Base-by-base conservation (phyloP, 2,888 invertebrate genomes). In the Sarcophaga caerulescens region DNA sequence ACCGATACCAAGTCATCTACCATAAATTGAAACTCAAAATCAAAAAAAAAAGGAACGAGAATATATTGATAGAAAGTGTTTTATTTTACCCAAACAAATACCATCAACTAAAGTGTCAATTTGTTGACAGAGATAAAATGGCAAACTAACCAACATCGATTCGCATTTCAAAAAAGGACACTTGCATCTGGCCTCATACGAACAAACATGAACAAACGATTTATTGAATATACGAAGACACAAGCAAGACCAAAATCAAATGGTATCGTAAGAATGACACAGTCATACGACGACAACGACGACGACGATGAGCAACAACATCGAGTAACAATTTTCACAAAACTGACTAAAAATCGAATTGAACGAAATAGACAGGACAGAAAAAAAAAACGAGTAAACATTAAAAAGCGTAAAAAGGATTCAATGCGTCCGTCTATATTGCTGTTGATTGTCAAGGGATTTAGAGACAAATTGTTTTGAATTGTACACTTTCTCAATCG, bases 31-130 rank as follows among this genome's bases (percentile, higher is more conserved):
- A 35, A 35, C 0, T 35, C 1, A 35, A 35, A 35, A n/a, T n/a
- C n/a, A n/a, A 35, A 6, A 6, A 25, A 68, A 19, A 68, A 68
- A 45, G 8, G 2, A 23, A 69, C 63, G 62, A 35, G n/a, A 75
- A 75, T 12, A 35, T 35, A 35, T 81, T n/a, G 76, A 76, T 35
- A 69, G 81, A 77, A 81, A 78, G 73, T 81, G 71, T 79, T 85
- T 71, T 73, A 80, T 73, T 52, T 23, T 77, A 35, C 59, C 62
- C 82, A 82, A 78, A 81, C 84, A 84, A 84, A 87, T 90, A 89
- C 90, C 91, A 91, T 91, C 91, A 92, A 91, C 91, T 91, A 90
- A 92, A 91, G 92, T 91, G 92, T 92, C 91, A 92, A 91, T 92
- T 92, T 92, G 91, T 91, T 91, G 92, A 91, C 91, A 91, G 89